A percentile compares a stretch with the other conserved stretches of the same genome.
phyloP scores from a whole-genome alignment of 2,888 invertebrate species.

The Cheilosia vulpina region DNA sequence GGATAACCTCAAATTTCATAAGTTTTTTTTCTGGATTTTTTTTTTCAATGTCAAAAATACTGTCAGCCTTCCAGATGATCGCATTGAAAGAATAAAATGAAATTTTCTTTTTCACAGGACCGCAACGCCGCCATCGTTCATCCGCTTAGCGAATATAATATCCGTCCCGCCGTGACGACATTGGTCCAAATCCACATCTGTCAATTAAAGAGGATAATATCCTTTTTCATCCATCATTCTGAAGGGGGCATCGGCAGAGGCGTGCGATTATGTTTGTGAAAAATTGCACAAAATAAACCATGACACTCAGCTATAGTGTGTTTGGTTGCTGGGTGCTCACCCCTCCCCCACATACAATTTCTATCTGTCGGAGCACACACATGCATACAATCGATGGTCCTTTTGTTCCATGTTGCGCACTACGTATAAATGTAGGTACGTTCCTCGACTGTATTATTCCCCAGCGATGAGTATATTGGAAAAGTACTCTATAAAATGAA shows the following conservation, averaged over 20 bases:
- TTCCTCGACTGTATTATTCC: slow-evolving; percentile 32
- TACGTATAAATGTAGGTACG: background rate
- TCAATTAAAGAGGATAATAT: slow-evolving; percentile 67
- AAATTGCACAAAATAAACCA: slow-evolving; percentile 60
- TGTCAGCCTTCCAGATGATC: slow-evolving; percentile 13
- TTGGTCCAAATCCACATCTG: slow-evolving; percentile 72
- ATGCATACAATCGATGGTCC: background rate
- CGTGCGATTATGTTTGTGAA: slow-evolving; percentile 32
- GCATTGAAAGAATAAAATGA: slow-evolving; percentile 1
- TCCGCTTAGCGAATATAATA: background rate
- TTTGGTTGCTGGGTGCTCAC: background rate
- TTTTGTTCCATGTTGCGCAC: slow-evolving; percentile 31
- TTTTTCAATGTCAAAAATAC: slow-evolving; percentile 34
- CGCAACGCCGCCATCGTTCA: slow-evolving; percentile 20
- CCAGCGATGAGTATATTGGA: slow-evolving; percentile 28
- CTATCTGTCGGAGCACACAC: slow-evolving; percentile 5
- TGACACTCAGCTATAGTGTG: slow-evolving; percentile 30
- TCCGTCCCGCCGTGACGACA: slow-evolving; percentile 29
- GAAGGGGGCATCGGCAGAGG: background rate
- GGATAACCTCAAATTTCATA: background rate
- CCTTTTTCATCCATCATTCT: slow-evolving; percentile 68
- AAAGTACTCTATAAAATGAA: slow-evolving; percentile 35
- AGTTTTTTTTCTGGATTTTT: background rate
- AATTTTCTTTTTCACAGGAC: slow-evolving; percentile 14
- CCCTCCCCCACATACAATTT: background rate